phyloP scores from a whole-genome alignment of 2,797 vertebrate genomes.

The Pseudocheirus occidentalis region DNA sequence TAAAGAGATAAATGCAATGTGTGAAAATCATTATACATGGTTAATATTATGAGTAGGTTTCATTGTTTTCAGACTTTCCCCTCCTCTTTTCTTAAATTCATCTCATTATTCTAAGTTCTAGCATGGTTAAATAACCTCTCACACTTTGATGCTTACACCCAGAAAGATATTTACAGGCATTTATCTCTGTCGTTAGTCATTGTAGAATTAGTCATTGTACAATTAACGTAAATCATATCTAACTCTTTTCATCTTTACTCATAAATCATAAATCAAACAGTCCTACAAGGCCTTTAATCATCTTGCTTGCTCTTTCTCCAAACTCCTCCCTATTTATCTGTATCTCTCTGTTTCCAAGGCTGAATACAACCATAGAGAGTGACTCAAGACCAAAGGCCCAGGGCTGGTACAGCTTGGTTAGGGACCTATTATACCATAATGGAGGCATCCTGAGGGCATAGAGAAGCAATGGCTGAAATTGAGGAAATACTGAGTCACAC shows the following conservation, averaged over 20 bases:
- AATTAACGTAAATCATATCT: slow-evolving; percentile 57
- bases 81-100: background rate
- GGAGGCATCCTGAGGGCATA: background rate
- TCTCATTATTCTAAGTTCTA: slow-evolving; percentile 31
- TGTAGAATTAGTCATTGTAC: slow-evolving; percentile 39
- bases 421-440: background rate
- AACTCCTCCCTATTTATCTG: background rate
- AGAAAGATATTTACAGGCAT: slow-evolving; percentile 48
- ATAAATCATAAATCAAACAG: slow-evolving; percentile 58
- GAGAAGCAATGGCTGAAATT: background rate
- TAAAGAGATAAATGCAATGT: fast-evolving
- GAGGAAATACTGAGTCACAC: background rate
- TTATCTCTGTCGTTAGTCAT: slow-evolving; percentile 50
- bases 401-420: background rate
- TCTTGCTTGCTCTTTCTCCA: background rate
- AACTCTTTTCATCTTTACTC: slow-evolving; percentile 48
- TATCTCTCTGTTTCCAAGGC: background rate
- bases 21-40: background rate
- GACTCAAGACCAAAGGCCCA: background rate
- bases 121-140: slow-evolving; percentile 60
- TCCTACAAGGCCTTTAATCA: background rate
- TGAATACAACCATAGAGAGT: slow-evolving; percentile 18
- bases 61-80: slow-evolving; percentile 4
- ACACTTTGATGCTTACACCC: slow-evolving; percentile 39
- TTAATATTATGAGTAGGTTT: background rate